Evolutionary conservation across 2,113 vertebrate species (phyloP).

Genomic region (Oreochromis niloticus): DNA sequence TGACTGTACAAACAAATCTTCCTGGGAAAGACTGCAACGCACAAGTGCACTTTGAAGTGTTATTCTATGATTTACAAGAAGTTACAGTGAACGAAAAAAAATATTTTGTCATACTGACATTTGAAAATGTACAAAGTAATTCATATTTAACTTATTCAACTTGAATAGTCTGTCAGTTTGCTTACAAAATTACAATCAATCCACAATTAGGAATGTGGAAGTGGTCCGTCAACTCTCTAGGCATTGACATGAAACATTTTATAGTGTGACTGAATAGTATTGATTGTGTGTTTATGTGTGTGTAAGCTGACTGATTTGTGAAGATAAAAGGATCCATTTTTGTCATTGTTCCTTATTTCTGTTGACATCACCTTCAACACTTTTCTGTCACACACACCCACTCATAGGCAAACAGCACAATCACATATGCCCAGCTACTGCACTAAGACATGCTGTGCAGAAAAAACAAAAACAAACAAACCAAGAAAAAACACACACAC

Average conservation of each 20-base stretch:
- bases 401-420: neutral
- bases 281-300: neutral
- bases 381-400: neutral
- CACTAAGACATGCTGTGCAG: neutral
- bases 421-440: neutral
- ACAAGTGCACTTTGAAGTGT: neutral
- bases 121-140: neutral
- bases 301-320: slow-evolving; percentile 26
- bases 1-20: neutral
- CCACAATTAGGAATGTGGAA: neutral
- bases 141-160: neutral
- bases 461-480: neutral
- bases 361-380: neutral
- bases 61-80: neutral
- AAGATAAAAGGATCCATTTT: slow-evolving; percentile 39
- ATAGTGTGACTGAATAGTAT: slow-evolving; percentile 23
- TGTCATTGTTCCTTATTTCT: slow-evolving; percentile 21
- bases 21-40: neutral
- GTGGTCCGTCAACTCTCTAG: neutral
- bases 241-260: neutral
- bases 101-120: neutral
- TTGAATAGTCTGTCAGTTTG: neutral
- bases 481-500: too few species aligned
- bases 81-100: neutral
- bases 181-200: neutral